These are phyloP conservation scores for Fratercula arctica DNA, from an alignment of 2,797 vertebrate genomes.

Conservation along the genomic window DNA sequence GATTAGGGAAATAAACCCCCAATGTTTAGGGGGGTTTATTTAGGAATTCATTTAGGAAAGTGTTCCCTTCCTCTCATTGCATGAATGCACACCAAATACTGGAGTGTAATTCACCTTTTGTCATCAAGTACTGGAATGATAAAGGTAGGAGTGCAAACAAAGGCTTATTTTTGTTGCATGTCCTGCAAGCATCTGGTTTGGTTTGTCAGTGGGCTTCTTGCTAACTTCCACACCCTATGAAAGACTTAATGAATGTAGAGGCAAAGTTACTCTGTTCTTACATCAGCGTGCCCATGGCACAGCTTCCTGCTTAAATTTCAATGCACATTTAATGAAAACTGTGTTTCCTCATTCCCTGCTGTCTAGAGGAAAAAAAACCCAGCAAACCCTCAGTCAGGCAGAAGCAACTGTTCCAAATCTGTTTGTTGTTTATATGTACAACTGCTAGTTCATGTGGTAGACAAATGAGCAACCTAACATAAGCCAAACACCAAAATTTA, in stretches of 20 bases:
- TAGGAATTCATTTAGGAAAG: background rate
- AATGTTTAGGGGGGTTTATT: background rate
- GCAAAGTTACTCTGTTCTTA: background rate
- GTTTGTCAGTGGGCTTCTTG: background rate
- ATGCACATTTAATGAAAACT: background rate
- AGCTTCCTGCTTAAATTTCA: background rate
- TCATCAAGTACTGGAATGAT: background rate
- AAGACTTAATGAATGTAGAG: background rate
- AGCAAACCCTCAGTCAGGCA: background rate
- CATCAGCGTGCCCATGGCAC: background rate
- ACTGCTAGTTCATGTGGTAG: background rate
- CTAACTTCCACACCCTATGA: background rate
- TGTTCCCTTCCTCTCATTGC: background rate
- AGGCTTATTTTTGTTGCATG: background rate
- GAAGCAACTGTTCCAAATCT: conserved; percentile 4
- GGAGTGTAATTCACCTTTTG: background rate
- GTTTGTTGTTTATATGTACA: background rate
- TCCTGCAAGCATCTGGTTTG: background rate
- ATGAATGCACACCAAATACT: background rate
- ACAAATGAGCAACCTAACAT: background rate
- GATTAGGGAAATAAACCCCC: background rate
- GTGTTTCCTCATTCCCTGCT: background rate
- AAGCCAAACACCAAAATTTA: background rate
- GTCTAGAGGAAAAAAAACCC: background rate
- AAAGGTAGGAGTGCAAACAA: background rate